Percentiles rank a stretch among this genome's conserved stretches.
phyloP scores from a whole-genome alignment of 1,140 invertebrate species.

The Bombus confusus region DNA sequence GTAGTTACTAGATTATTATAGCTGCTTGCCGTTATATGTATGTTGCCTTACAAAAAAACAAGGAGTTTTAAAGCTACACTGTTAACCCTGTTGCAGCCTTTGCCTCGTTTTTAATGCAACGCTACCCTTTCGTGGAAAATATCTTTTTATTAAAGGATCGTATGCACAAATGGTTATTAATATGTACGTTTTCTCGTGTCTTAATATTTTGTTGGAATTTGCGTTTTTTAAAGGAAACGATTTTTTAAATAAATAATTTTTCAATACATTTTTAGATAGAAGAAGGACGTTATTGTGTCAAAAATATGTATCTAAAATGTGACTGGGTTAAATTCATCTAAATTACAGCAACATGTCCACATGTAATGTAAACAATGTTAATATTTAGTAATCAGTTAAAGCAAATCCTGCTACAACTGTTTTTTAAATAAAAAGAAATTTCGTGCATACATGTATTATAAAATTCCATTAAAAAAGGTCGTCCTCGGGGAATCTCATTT shows the following conservation, averaged over 20 bases:
- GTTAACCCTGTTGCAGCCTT: background rate
- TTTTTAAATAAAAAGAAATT: background rate
- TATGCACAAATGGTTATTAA: no score
- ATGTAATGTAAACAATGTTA: no score
- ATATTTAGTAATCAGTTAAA: background rate
- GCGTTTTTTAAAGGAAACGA: background rate
- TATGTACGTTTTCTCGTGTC: no score
- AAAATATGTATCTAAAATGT: background rate
- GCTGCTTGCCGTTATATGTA: background rate
- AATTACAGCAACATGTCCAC: background rate
- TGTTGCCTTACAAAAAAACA: background rate
- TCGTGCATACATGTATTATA: background rate
- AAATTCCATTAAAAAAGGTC: background rate
- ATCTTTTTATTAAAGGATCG: no score
- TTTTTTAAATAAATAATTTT: no score
- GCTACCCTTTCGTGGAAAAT: background rate
- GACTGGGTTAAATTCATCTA: background rate
- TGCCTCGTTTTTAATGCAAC: background rate
- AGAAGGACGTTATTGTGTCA: background rate
- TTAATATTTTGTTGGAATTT: no score
- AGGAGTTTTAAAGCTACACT: background rate
- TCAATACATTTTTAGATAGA: no score
- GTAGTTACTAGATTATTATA: background rate
- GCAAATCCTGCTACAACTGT: background rate
- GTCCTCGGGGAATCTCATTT: background rate